These are phyloP conservation scores for Darevskia nairensis DNA, from an alignment of 2,797 vertebrate genomes.

Conservation along the genomic window DNA sequence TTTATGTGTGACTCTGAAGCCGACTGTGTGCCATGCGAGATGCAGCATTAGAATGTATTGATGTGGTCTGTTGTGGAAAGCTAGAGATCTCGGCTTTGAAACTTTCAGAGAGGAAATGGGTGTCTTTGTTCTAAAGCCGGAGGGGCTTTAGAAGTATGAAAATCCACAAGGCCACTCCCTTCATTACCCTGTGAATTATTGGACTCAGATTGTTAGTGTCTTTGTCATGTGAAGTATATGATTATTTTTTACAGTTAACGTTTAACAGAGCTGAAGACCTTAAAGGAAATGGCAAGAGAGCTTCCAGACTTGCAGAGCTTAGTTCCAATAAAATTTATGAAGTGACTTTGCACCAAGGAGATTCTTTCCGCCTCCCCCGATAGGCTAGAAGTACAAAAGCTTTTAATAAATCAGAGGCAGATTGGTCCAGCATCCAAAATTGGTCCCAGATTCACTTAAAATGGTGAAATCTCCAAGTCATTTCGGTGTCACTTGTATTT, in stretches of 20 bases:
- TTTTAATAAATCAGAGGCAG: conserved; percentile 54
- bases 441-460: conserved; percentile 49
- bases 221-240: conserved; percentile 70
- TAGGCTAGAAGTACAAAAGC: conserved; percentile 64
- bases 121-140: conserved; percentile 71
- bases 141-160: conserved; percentile 45
- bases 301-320: conserved; percentile 67
- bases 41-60: conserved; percentile 58
- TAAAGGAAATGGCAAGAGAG: conserved; percentile 63
- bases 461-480: not conserved
- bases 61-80: conserved; percentile 61
- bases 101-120: conserved; percentile 49
- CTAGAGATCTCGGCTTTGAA: conserved; percentile 69
- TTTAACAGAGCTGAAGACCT: conserved; percentile 70
- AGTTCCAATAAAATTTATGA: conserved; percentile 64
- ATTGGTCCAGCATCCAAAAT: conserved; percentile 48
- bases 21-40: conserved; percentile 49
- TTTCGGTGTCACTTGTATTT: not conserved
- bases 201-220: conserved; percentile 66
- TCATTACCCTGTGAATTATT: conserved; percentile 69
- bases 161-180: conserved; percentile 68
- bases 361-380: conserved; percentile 44
- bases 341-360: conserved; percentile 57
- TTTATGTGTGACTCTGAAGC: conserved; percentile 48
- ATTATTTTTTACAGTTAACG: conserved; percentile 74